Evolutionary conservation across 1,140 invertebrate genomes (phyloP), one percentile per base, ranked within the genome.

Genomic region (Lasioglossum albipes): DNA sequence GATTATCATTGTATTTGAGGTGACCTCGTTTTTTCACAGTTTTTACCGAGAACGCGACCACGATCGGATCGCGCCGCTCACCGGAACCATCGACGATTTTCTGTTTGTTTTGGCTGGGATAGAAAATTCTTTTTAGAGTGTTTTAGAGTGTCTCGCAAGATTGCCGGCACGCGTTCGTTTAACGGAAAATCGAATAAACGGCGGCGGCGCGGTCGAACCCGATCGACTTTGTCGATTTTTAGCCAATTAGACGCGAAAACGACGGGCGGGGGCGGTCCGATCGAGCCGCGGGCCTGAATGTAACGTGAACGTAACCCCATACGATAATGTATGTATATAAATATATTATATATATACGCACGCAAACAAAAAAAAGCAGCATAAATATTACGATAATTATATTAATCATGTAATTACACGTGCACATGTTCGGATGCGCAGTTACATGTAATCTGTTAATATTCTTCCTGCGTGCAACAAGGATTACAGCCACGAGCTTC

Each of bases 381-480:
- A 86, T 85, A 79, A 82, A 87, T 78, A 88, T 85, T 89, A 90
- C 74, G 79, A 77, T 88, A 87, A 83, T 77, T 90, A 88, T 87
- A 86, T 59, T 81, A 84, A 89, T 86, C 83, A 88, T 89, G 88
- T 89, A 88, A 87, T 90, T 90, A 89, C 84, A 90, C 87, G 82
- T 84, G 78, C 88, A 89, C 87, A 84, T 73, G 84, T 87, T 84
- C 81, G 71, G 74, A 87, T 71, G 79, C 68, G 82, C 85, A 78
- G 79, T 83, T 64, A 82, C 67, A 81, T 64, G 71, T 84, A 84
- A 84, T 69, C 64, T 87, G 79, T 87, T 87, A 74, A 87, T 83
- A 86, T 87, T 87, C 85, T 87, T 87, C 85, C 85, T 79, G 73
- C 78, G 79, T 82, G 76, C 79, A 84, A 84, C 73, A 62, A 65